Conservation (phyloP, 2,888 invertebrate species). For the Drosophila lutescens region DNA sequence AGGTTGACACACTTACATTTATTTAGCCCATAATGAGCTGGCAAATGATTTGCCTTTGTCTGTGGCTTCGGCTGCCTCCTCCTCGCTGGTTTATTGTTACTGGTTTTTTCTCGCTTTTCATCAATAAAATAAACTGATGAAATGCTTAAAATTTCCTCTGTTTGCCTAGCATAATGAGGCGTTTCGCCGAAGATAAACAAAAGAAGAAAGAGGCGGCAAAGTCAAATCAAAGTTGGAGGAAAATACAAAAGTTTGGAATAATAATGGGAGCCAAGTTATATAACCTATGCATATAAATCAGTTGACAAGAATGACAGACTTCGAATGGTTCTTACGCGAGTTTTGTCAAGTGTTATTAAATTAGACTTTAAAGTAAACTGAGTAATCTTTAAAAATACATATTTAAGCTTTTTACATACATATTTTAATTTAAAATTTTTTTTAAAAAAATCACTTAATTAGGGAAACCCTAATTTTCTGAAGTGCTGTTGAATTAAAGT, state of each 20-base stretch:
- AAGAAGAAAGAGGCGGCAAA: conserved; percentile 18
- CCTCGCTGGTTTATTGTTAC: conserved; percentile 17
- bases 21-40: conserved; percentile 51
- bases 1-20: conserved; percentile 70
- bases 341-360: background rate
- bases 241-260: conserved; percentile 28
- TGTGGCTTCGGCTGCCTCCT: conserved; percentile 9
- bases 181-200: conserved; percentile 30
- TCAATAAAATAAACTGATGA: conserved; percentile 55
- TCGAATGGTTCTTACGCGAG: background rate
- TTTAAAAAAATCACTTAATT: too few species aligned
- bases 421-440: too few species aligned
- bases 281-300: conserved; percentile 39
- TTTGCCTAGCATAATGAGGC: conserved; percentile 28
- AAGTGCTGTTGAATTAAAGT: background rate
- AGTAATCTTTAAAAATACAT: background rate
- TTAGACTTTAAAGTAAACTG: background rate
- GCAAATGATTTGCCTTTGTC: conserved; percentile 43
- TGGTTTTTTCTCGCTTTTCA: conserved; percentile 62
- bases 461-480: background rate
- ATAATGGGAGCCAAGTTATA: conserved; percentile 34
- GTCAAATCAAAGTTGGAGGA: conserved; percentile 29
- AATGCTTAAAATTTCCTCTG: conserved; percentile 26
- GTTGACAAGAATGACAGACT: conserved; percentile 11
- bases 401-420: too few species aligned